Percentiles rank a stretch among this genome's conserved stretches.
These are phyloP conservation scores for Idaea dimidiata DNA, from an alignment of 2,888 invertebrate species.

Conservation along the genomic window DNA sequence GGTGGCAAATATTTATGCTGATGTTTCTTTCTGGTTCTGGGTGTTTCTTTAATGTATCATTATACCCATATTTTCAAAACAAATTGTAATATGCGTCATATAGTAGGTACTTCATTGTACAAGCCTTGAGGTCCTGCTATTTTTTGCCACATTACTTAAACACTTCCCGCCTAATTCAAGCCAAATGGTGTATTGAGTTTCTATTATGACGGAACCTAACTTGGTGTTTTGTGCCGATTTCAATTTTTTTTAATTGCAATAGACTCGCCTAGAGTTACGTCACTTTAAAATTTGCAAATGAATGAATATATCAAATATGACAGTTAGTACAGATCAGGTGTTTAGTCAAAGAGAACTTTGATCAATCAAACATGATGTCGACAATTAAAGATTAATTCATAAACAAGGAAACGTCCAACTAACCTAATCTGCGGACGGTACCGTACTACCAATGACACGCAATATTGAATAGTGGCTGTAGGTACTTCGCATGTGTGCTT, in stretches of 20 bases:
- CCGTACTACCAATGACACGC: conserved; percentile 62
- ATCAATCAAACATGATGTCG: neutral
- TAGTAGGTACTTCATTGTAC: too few relatives aligned
- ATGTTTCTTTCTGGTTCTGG: too few relatives aligned
- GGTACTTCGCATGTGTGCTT: conserved; percentile 50
- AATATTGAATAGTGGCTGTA: conserved; percentile 74
- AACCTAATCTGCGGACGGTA: conserved; percentile 56
- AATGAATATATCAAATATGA: neutral
- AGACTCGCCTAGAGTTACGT: neutral
- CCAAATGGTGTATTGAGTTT: too few relatives aligned
- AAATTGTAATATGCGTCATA: too few relatives aligned
- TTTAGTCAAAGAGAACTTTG: neutral
- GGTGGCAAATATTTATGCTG: too few relatives aligned
- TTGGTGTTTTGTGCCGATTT: too few relatives aligned
- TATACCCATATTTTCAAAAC: too few relatives aligned
- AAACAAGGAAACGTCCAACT: conserved; percentile 31
- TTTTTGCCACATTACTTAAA: too few relatives aligned
- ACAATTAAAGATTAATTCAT: conserved; percentile 7
- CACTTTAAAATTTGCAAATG: neutral
- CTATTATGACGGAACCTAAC: too few relatives aligned
- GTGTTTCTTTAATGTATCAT: too few relatives aligned
- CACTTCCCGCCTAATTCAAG: too few relatives aligned
- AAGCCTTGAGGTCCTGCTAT: too few relatives aligned
- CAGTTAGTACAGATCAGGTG: neutral
- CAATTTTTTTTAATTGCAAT: neutral